Percentiles rank a stretch among this genome's conserved stretches.
Conservation (phyloP, 2,113 vertebrate genomes). For the Cololabis saira region DNA sequence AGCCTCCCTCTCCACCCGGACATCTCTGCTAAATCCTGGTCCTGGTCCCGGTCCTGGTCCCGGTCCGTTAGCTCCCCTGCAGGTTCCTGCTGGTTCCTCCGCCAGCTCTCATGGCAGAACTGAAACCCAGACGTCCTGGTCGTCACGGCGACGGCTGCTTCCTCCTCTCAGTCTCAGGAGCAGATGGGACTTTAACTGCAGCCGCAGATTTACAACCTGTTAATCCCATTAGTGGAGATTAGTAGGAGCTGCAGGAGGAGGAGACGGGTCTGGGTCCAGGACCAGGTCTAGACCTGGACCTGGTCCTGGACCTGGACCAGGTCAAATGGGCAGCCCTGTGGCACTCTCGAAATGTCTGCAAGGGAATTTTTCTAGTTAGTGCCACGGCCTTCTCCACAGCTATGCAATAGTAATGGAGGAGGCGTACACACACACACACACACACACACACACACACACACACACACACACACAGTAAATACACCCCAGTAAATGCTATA, state of each 20-base stretch:
- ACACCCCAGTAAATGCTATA: no score
- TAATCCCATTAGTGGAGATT: slow-evolving; percentile 94
- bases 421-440: no score
- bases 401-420: no score
- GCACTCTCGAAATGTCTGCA: no score
- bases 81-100: slow-evolving; percentile 8
- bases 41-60: slow-evolving; percentile 4
- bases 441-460: no score
- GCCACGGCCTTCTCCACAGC: no score
- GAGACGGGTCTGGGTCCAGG: background rate
- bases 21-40: slow-evolving; percentile 41
- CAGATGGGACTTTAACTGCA: slow-evolving; percentile 83
- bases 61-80: slow-evolving; percentile 38
- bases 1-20: slow-evolving; percentile 71
- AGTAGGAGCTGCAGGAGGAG: slow-evolving; percentile 90
- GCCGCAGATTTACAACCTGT: slow-evolving; percentile 73
- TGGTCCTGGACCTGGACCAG: no score
- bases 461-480: no score
- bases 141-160: slow-evolving; percentile 37
- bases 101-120: slow-evolving; percentile 12
- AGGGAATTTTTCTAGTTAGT: no score
- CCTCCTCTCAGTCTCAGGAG: slow-evolving; percentile 81
- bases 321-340: no score
- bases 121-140: background rate
- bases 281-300: background rate